Base-by-base conservation (phyloP, 2,113 vertebrate species). In the Amazona vittata region DNA sequence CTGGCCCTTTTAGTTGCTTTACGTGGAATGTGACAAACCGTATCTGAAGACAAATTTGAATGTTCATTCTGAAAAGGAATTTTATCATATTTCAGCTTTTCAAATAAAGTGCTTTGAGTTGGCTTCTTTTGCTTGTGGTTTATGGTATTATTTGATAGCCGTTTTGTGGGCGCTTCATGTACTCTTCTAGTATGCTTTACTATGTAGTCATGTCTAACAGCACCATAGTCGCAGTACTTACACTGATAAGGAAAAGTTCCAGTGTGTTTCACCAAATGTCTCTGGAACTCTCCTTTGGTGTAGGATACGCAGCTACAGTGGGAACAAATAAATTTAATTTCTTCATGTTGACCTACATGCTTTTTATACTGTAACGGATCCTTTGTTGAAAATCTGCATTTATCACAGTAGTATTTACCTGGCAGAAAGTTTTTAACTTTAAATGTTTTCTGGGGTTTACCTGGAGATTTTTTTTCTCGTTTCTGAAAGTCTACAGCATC, bases 141-240 rank as follows among this genome's bases (percentile, higher is more conserved):
- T 92, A 89, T 9, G 1, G 35, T 4, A 7, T 75, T 19, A 91
- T 89, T 97, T 90, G 95, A 92, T 4, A 91, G 91, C 10, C 44
- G 83, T 75, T 97, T 88, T 6, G 94, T 91, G 8, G 65, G 88
- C 65, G 97, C 97, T 89, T 97, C 98, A 52, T 99, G 99, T 14
- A 99, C 97, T 73, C 99, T 98, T 80, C 97, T 98, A 0, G 99
- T 98, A 91, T 99, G 99, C 89, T 99, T 99, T 55, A 99, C 98
- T 49, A 99, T 98, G 85, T 99, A 99, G 83, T 99, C 98, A 55
- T 99, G 98, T 63, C 99, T 98, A 92, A 99, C 98, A 15, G 99
- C 99, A 59, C 99, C 99, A 20, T 99, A 99, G 41, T 98, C 98
- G 69, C 99, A 99, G 94, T 99, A 99, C 26, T 98, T 98, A 93